A percentile compares a stretch with the other conserved stretches of the same genome.
Evolutionary conservation across 1,140 invertebrate genomes (phyloP).

Genomic region (Solen grandis): DNA sequence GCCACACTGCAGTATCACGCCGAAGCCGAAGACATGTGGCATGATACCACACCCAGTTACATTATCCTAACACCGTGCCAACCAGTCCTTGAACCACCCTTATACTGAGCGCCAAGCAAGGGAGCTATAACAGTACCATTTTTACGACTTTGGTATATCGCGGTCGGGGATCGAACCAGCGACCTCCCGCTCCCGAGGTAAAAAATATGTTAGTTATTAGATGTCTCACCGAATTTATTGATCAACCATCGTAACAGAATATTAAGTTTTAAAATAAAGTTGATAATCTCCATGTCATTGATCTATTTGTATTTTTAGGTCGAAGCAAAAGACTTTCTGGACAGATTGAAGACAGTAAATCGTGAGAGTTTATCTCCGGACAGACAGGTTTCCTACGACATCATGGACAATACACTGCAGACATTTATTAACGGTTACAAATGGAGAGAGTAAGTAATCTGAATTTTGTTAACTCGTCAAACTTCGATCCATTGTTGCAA

Average conservation of each 20-base stretch:
- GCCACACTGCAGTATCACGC: no score
- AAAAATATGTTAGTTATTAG: neutral
- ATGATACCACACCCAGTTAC: no score
- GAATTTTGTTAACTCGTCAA: no score
- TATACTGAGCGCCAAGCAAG: no score
- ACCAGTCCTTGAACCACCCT: no score
- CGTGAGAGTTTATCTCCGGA: neutral
- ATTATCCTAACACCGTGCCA: no score
- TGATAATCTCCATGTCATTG: neutral
- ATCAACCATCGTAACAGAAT: neutral
- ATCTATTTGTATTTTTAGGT: neutral
- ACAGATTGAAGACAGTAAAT: constrained; percentile 6
- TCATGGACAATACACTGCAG: constrained; percentile 29
- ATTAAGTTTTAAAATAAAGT: neutral
- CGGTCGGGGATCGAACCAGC: neutral
- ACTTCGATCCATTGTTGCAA: no score
- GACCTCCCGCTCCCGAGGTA: neutral
- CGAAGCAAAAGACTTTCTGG: constrained; percentile 17
- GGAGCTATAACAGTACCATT: constrained; percentile 58
- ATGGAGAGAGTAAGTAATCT: constrained; percentile 40
- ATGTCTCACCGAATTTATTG: neutral
- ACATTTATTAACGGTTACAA: constrained; percentile 32
- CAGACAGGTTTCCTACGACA: constrained; percentile 38
- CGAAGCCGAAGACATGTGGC: no score
- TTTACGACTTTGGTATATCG: neutral